phyloP scores from a whole-genome alignment of 2,888 invertebrate genomes.

The Deroplatys truncata region DNA sequence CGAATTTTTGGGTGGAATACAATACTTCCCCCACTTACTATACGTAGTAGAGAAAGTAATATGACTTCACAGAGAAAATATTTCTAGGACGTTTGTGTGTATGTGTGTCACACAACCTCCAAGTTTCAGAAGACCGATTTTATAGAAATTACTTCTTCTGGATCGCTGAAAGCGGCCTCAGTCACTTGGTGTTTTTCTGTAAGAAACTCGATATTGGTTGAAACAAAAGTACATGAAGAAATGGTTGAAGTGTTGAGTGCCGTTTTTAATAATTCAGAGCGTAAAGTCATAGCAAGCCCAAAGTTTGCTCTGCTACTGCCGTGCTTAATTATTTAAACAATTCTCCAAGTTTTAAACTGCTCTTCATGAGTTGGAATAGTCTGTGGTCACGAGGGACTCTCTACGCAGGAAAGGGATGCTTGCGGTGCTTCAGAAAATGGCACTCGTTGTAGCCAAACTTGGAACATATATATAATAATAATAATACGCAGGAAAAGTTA shows the following conservation, averaged over 20 bases:
- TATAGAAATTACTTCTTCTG: no score
- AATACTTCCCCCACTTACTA: no score
- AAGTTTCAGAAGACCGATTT: no score
- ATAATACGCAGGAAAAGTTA: background rate
- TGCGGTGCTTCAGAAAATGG: background rate
- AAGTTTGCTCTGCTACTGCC: background rate
- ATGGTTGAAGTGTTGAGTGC: background rate
- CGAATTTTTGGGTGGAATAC: no score
- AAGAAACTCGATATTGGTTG: background rate
- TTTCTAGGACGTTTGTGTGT: no score
- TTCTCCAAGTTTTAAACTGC: background rate
- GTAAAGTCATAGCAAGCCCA: background rate
- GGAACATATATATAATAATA: background rate
- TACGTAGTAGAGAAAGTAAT: no score
- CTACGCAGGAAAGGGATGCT: background rate
- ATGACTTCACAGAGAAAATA: no score
- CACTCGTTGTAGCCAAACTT: background rate
- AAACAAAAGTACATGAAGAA: background rate
- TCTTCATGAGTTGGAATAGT: background rate
- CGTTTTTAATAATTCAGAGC: background rate
- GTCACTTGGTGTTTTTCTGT: background rate
- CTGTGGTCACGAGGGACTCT: background rate
- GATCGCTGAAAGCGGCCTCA: background rate
- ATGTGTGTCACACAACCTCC: no score
- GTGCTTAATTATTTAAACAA: background rate